These are phyloP conservation scores for Tetranychus piercei DNA, from an alignment of 2,888 invertebrate species.

Conservation along the genomic window DNA sequence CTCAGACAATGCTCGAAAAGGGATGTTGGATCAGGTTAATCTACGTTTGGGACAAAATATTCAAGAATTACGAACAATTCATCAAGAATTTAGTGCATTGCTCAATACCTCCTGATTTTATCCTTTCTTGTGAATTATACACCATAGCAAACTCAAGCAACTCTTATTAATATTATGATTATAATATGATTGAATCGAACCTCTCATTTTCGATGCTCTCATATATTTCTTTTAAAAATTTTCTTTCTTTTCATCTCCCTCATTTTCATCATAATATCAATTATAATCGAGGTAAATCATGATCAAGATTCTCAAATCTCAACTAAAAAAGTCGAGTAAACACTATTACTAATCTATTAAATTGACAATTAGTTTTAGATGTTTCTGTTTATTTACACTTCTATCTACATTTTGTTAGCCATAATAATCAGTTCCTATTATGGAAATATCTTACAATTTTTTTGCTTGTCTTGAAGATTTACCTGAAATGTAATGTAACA, in stretches of 20 bases:
- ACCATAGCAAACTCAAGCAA: background rate
- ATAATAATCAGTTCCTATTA: no score
- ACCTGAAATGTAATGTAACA: no score
- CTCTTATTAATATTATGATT: background rate
- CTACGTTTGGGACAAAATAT: conserved; percentile 61
- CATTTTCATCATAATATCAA: no score
- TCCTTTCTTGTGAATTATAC: background rate
- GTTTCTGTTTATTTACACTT: no score
- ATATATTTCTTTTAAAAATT: background rate
- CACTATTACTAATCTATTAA: no score
- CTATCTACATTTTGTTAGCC: no score
- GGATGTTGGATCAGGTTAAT: conserved; percentile 59
- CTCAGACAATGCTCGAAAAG: conserved; percentile 60
- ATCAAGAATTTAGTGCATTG: conserved; percentile 62
- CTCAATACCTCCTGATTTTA: conserved; percentile 31
- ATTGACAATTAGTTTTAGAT: no score
- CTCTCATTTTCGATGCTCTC: background rate
- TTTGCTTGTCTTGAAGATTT: no score
- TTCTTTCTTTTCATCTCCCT: background rate
- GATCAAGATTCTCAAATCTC: no score
- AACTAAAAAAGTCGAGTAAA: no score
- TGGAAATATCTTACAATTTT: no score
- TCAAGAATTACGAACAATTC: conserved; percentile 58
- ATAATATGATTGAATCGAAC: background rate
- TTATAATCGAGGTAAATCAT: no score